These are phyloP conservation scores for Apodemus sylvaticus DNA, from an alignment of 2,113 vertebrate genomes.

Conservation along the genomic window DNA sequence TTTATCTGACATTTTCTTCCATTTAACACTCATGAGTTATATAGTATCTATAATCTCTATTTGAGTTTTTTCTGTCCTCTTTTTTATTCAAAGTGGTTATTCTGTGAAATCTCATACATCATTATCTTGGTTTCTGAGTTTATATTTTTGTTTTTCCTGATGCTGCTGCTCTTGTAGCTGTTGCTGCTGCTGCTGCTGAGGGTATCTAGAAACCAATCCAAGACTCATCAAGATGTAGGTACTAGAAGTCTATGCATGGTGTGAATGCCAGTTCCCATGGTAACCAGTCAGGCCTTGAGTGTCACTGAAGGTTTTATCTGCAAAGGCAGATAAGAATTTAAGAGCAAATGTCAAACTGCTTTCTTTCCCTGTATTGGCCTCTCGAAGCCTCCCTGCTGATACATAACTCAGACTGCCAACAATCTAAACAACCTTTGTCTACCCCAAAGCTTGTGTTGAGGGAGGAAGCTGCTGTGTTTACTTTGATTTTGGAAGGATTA, in stretches of 20 bases:
- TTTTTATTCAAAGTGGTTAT: neutral
- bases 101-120: neutral
- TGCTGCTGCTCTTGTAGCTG: neutral
- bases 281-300: neutral
- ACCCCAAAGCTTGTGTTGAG: neutral
- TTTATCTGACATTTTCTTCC: conserved; percentile 1
- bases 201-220: neutral
- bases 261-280: neutral
- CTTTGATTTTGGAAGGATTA: conserved; percentile 23
- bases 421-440: neutral
- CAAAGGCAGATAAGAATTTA: neutral
- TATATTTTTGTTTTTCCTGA: neutral
- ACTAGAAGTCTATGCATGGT: neutral
- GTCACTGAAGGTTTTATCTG: neutral
- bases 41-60: neutral
- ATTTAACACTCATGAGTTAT: neutral
- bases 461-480: neutral
- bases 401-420: neutral
- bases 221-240: neutral
- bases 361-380: neutral
- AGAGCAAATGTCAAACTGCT: neutral
- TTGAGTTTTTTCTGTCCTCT: neutral
- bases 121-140: neutral
- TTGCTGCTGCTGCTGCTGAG: neutral
- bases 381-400: neutral